Percentiles rank a stretch among this genome's conserved stretches.
Evolutionary conservation across 2,888 invertebrate genomes (phyloP).

Genomic region (Drosophila kambysellisi): DNA sequence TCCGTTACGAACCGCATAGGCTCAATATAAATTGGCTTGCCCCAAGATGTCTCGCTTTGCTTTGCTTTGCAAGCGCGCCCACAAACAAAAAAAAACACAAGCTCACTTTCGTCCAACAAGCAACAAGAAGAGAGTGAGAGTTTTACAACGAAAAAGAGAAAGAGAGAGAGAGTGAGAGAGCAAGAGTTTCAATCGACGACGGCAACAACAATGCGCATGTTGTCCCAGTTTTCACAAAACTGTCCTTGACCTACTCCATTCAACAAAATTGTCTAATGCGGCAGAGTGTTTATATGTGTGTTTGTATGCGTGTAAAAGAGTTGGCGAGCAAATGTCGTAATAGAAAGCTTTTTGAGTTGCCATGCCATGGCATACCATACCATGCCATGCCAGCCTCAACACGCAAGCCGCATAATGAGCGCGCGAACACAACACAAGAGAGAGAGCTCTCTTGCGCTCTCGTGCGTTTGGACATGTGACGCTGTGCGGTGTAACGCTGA

Average conservation of each 20-base stretch:
- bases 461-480: constrained; percentile 38
- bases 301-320: constrained; percentile 50
- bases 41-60: constrained; percentile 37
- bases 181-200: constrained; percentile 50
- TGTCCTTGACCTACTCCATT: constrained; percentile 86
- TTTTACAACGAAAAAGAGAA: constrained; percentile 40
- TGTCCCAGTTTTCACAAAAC: constrained; percentile 84
- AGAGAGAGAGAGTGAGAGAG: constrained; percentile 21
- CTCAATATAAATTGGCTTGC: constrained; percentile 60
- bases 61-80: constrained; percentile 38
- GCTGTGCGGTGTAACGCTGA: constrained; percentile 19
- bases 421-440: constrained; percentile 26
- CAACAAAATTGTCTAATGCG: constrained; percentile 76
- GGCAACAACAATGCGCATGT: constrained; percentile 75
- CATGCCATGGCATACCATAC: constrained; percentile 45
- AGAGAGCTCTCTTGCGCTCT: constrained; percentile 6
- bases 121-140: constrained; percentile 49
- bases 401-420: constrained; percentile 56
- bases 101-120: constrained; percentile 9
- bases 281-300: constrained; percentile 44
- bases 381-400: constrained; percentile 37
- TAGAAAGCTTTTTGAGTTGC: constrained; percentile 78
- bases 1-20: constrained; percentile 23
- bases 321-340: constrained; percentile 72
- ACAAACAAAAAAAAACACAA: constrained; percentile 35